Evolutionary conservation across 2,113 vertebrate species (phyloP), one percentile per base, ranked within the genome.

Genomic region (Empidonax alnorum): DNA sequence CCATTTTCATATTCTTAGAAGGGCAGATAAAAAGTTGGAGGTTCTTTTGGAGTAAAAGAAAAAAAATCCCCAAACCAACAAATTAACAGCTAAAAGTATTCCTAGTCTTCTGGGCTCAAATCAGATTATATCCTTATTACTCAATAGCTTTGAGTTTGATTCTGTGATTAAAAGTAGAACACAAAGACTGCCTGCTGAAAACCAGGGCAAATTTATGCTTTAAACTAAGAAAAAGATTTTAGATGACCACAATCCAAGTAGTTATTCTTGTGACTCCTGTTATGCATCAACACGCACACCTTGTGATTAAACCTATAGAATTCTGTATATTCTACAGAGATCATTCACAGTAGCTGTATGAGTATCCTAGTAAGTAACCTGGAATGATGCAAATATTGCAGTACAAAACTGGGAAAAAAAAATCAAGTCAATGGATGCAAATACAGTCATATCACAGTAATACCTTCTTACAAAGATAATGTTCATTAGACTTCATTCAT

Each of bases 21-120:
- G 75, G 20, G 20, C 7, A 65, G 13, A 11, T 75, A 72, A 78
- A 71, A 81, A 61, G 0, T 9, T 30, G 15, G 3, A 7, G 55
- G 78, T 33, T 10, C 13, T 89, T 91, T 76, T 39, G 27, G 18
- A 63, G 46, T 61, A 37, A 75, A 73, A 50, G 21, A 6, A 13
- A 55, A 42, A 42, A 27, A 27, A 30, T 5, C 0, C 1, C 1
- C 10, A 42, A 27, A 10, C 12, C 8, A 55, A 22, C 10, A n/a
- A 76, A 37, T 2, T 6, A 35, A 27, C 8, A 69, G 25, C 21
- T 74, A 31, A 31, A 84, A 42, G 13, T 42, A 21, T 69, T 92
- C 19, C 69, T 6, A 53, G 8, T n/a, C 28, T 4, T 66, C 50
- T 62, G 14, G 10, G 16, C 22, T 81, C 56, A 74, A 33, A 66